Evolutionary conservation across 1,140 invertebrate genomes (phyloP).

Genomic region (Meloidogyne exigua): DNA sequence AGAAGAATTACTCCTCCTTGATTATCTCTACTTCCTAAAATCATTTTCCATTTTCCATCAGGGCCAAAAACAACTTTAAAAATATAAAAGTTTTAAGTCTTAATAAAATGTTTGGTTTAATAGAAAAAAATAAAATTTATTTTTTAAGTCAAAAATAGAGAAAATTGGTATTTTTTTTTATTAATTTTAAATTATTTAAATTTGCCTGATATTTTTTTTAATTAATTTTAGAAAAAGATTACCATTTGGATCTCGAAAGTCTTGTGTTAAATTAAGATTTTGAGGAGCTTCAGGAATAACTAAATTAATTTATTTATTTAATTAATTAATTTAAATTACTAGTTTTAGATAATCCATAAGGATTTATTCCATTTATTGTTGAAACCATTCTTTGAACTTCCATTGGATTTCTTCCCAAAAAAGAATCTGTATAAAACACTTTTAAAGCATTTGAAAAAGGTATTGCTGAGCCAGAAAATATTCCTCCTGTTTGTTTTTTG

Average conservation of each 20-base stretch:
- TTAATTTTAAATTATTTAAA: no score
- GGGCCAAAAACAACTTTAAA: conserved; percentile 22
- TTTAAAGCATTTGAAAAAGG: background rate
- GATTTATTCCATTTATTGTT: conserved; percentile 16
- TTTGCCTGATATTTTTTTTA: no score
- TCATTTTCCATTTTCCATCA: conserved; percentile 32
- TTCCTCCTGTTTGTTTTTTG: conserved; percentile 11
- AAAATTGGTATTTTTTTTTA: no score
- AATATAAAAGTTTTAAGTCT: no score
- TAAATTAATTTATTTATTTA: background rate
- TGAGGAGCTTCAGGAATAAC: conserved; percentile 15
- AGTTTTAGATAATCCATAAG: conserved; percentile 9
- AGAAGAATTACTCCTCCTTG: conserved; percentile 25
- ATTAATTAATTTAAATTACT: background rate
- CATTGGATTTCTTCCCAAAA: conserved; percentile 5
- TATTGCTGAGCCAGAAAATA: conserved; percentile 31
- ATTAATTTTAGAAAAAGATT: no score
- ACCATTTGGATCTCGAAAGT: conserved; percentile 30
- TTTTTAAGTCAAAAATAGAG: no score
- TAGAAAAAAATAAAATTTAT: no score
- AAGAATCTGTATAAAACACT: conserved; percentile 30
- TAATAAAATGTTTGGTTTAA: no score
- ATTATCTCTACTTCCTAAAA: conserved; percentile 25
- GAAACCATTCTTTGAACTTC: conserved; percentile 18
- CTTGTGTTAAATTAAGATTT: conserved; percentile 13